These are phyloP conservation scores for Nesoenas mayeri DNA, from an alignment of 2,113 vertebrate species.

Conservation along the genomic window DNA sequence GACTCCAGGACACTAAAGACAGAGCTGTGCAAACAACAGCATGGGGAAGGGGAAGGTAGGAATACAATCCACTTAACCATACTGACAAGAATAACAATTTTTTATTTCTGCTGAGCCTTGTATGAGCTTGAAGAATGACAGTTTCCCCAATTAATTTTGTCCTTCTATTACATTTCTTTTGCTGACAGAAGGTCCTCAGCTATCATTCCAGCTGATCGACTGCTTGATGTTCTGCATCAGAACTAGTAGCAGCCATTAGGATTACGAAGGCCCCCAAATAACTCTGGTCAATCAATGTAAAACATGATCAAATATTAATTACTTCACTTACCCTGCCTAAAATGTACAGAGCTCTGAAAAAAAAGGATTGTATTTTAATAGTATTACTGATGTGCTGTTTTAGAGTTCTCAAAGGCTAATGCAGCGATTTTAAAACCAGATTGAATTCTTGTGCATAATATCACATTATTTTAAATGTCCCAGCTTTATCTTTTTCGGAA, in stretches of 20 bases:
- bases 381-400: not conserved
- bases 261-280: not conserved
- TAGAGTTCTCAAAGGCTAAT: not conserved
- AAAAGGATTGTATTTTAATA: not conserved
- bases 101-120: not conserved
- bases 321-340: not conserved
- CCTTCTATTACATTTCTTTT: not conserved
- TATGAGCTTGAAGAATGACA: not conserved
- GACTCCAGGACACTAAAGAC: not conserved
- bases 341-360: not conserved
- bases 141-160: not conserved
- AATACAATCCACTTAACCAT: not conserved
- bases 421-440: not conserved
- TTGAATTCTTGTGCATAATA: not conserved
- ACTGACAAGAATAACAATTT: not conserved
- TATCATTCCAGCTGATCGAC: conserved; percentile 14
- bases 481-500: not conserved
- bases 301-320: conserved; percentile 40
- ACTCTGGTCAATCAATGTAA: not conserved
- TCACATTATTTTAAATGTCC: not conserved
- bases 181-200: not conserved
- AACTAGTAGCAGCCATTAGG: not conserved
- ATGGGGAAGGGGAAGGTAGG: not conserved
- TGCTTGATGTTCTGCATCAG: conserved; percentile 20
- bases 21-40: not conserved